Percentiles rank a stretch among this genome's conserved stretches.
These are phyloP conservation scores for Molossus molossus DNA, from an alignment of 2,797 vertebrate species.

Conservation along the genomic window DNA sequence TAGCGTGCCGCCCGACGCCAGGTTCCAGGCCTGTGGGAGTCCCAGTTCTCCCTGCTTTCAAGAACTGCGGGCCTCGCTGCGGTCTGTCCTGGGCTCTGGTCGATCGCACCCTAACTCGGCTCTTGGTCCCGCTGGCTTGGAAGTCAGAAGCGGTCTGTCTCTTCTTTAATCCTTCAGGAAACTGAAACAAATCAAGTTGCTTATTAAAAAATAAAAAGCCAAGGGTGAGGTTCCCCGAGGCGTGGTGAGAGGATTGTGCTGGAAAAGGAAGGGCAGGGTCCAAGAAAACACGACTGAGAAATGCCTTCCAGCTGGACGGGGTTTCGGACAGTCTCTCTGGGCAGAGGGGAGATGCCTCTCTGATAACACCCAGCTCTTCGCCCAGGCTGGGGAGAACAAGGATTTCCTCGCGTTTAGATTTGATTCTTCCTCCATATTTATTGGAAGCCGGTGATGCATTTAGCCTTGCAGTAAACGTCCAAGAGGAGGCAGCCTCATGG, in stretches of 20 bases:
- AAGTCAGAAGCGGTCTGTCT: constrained; percentile 27
- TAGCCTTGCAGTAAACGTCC: not conserved
- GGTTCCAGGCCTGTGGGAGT: not conserved
- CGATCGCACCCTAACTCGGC: not conserved
- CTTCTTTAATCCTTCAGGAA: constrained; percentile 73
- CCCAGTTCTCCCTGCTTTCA: not conserved
- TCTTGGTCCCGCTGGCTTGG: not conserved
- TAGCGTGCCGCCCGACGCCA: not conserved
- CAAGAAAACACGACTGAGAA: constrained; percentile 60
- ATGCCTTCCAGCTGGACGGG: constrained; percentile 73
- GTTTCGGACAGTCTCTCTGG: constrained; percentile 44
- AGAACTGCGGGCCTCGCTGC: not conserved
- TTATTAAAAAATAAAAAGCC: constrained; percentile 66
- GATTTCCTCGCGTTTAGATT: constrained; percentile 75
- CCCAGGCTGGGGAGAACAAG: constrained; percentile 74
- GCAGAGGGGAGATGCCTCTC: constrained; percentile 74
- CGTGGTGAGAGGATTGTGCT: constrained; percentile 63
- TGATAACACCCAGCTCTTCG: constrained; percentile 72
- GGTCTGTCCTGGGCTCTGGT: not conserved
- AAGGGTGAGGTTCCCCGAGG: constrained; percentile 75
- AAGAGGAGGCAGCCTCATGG: constrained; percentile 42
- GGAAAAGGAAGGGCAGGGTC: constrained; percentile 18
- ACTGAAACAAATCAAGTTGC: constrained; percentile 72
- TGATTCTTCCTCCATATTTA: constrained; percentile 81
- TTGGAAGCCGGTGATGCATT: constrained; percentile 69